These are phyloP conservation scores for Triplophysa tibetana DNA, from an alignment of 2,113 vertebrate genomes.

Conservation along the genomic window DNA sequence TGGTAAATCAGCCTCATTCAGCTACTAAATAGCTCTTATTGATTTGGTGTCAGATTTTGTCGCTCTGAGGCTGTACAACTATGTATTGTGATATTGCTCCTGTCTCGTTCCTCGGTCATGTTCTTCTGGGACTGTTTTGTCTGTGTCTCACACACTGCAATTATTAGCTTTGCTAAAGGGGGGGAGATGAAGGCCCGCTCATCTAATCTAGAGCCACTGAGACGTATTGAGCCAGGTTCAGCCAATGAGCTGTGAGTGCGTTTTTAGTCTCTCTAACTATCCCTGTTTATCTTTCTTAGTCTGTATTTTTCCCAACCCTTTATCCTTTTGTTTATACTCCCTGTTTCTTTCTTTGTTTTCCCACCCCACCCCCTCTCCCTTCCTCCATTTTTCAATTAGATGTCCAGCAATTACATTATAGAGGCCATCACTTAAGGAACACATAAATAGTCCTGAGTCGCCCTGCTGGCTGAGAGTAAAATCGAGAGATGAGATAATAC, in stretches of 20 bases:
- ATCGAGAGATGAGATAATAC: slow-evolving; percentile 50
- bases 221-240: slow-evolving; percentile 46
- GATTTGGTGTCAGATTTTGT: slow-evolving; percentile 15
- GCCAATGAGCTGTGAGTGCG: slow-evolving; percentile 7
- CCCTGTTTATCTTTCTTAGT: slow-evolving; percentile 19
- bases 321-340: background rate
- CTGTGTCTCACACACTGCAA: slow-evolving; percentile 31
- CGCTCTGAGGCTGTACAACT: slow-evolving; percentile 9
- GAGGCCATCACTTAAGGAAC: slow-evolving; percentile 77
- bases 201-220: slow-evolving; percentile 48
- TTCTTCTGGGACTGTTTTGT: background rate
- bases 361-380: slow-evolving; percentile 10
- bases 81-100: slow-evolving; percentile 18
- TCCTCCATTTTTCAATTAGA: slow-evolving; percentile 81
- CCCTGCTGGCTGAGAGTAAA: slow-evolving; percentile 69
- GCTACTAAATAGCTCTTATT: slow-evolving; percentile 21
- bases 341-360: background rate
- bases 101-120: slow-evolving; percentile 39
- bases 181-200: slow-evolving; percentile 49
- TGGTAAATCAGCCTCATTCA: slow-evolving; percentile 22
- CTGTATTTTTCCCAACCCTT: background rate
- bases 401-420: slow-evolving; percentile 86
- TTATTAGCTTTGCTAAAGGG: slow-evolving; percentile 49
- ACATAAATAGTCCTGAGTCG: slow-evolving; percentile 83
- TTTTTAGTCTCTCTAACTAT: slow-evolving; percentile 11